A percentile compares a stretch with the other conserved stretches of the same genome.
Conservation (phyloP, 2,113 vertebrate genomes). For the Formicarius rufipectus region DNA sequence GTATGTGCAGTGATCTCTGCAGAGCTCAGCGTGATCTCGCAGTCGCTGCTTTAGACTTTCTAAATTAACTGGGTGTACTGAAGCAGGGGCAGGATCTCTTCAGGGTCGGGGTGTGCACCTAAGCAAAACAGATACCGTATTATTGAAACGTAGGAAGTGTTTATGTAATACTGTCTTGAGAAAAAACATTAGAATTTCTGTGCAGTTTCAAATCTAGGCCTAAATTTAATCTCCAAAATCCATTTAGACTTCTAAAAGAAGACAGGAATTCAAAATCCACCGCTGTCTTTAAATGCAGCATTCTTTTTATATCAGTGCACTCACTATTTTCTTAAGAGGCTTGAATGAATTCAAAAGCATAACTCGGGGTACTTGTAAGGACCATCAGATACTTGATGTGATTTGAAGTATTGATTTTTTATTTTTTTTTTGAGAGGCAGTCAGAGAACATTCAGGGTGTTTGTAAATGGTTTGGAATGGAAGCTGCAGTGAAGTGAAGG, state of each 20-base stretch:
- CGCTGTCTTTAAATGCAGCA: neutral
- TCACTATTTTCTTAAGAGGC: neutral
- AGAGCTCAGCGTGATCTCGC: neutral
- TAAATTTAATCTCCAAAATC: neutral
- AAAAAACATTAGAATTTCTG: neutral
- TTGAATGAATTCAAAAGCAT: neutral
- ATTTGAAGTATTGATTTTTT: neutral
- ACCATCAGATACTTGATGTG: neutral
- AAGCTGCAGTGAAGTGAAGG: neutral
- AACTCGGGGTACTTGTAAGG: neutral
- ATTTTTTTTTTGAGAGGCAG: neutral
- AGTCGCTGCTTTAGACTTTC: neutral
- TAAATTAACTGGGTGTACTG: neutral
- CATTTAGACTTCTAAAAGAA: neutral
- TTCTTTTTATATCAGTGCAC: neutral
- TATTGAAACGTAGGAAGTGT: fast-evolving
- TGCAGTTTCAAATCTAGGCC: neutral
- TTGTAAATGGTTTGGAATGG: neutral
- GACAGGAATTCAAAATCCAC: neutral
- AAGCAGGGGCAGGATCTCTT: neutral
- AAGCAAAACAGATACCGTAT: neutral
- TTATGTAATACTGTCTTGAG: neutral
- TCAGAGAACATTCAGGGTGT: neutral
- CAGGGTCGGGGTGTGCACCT: neutral
- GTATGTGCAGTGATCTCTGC: fast-evolving